Evolutionary conservation across 2,888 invertebrate species (phyloP), one percentile per base, ranked within the genome.

Genomic region (Zhuqinia jingwanae): DNA sequence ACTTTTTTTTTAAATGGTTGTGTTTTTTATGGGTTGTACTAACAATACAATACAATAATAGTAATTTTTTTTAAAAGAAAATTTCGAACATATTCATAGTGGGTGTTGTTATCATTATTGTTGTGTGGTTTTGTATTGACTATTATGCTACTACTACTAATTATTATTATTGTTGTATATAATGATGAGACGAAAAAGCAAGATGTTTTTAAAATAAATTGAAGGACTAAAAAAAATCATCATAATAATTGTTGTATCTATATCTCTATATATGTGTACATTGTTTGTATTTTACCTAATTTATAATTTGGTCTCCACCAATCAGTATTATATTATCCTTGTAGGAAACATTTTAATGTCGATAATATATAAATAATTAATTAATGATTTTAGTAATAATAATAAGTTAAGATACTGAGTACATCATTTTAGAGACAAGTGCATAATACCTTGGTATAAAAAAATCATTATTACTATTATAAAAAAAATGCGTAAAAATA

Each of bases 241-340:
- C 11, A 42, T 47, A 70, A 25, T 70, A 25, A 70, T 47, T 25
- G 25, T 25, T 70, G 47, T 22, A 47, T 56, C 30, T 75, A n/a
- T n/a, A 77, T 60, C 47, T 47, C 1, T 13, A 20, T 15, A 50
- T 63, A 30, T 22, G 11, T 58, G 76, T 56, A 68, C 53, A 22
- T 30, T 27, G 25, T 50, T 17, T 68, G 82, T 87, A 79, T 78
- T 77, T 60, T 79, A 78, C 82, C 83, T 83, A 83, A n/a, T 88
- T 85, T 80, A 85, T 88, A 88, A 87, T 87, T 89, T 89, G 89
- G 89, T 89, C 89, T 89, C 89, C 84, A 75, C 88, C 87, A 87
- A 89, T 88, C 89, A 89, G 89, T 89, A 89, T 89, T 89, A n/a
- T n/a, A 89, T 88, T 88, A 88, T 70, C 81, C 82, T 88, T 53